Percentiles rank a stretch among this genome's conserved stretches.
Conservation (phyloP, 1,140 invertebrate species). For the Carposina sasakii region DNA sequence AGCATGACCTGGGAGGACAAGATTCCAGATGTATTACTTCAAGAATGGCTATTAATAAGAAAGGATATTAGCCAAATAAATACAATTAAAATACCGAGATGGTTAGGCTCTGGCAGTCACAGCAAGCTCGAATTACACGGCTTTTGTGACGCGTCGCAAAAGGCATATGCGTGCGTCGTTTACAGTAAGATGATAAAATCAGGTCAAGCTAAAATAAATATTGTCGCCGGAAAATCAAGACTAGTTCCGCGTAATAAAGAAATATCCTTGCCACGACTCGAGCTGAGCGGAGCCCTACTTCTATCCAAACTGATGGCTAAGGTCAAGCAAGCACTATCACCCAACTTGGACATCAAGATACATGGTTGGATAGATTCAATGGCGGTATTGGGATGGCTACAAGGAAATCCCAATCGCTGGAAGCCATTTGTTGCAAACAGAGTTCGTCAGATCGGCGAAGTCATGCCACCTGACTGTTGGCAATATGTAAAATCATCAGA, state of each 20-base stretch:
- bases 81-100: slow-evolving; percentile 16
- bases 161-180: slow-evolving; percentile 13
- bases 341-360: slow-evolving; percentile 9
- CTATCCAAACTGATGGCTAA: slow-evolving; percentile 16
- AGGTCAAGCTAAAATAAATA: not conserved
- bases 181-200: slow-evolving; percentile 4
- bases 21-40: not conserved
- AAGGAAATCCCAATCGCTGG: slow-evolving; percentile 15
- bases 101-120: slow-evolving; percentile 7
- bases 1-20: not conserved
- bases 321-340: slow-evolving; percentile 10
- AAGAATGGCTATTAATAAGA: not conserved
- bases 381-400: slow-evolving; percentile 21
- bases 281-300: not conserved
- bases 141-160: slow-evolving; percentile 10
- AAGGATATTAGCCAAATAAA: slow-evolving; percentile 11
- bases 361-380: slow-evolving; percentile 20
- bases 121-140: slow-evolving; percentile 12
- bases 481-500: slow-evolving; percentile 22
- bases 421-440: slow-evolving; percentile 23
- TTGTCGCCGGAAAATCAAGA: not conserved
- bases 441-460: slow-evolving; percentile 15
- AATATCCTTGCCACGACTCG: not conserved
- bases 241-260: not conserved
- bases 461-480: slow-evolving; percentile 17